Evolutionary conservation across 2,797 vertebrate species (phyloP).

Genomic region (Poecilia wingei): DNA sequence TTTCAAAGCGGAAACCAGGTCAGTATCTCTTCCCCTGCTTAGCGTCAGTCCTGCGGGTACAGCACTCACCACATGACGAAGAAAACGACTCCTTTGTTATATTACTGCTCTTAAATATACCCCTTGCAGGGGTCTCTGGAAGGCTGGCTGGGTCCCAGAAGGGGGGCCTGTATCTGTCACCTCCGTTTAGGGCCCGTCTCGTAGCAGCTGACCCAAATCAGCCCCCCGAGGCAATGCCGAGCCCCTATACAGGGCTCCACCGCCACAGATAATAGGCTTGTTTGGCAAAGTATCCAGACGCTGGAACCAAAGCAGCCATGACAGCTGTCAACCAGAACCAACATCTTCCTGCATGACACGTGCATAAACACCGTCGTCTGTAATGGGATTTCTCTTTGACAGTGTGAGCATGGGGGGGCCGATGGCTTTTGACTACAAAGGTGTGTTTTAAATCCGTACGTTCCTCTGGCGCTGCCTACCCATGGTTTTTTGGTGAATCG

Average conservation of each 20-base stretch:
- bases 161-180: conserved; percentile 73
- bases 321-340: conserved; percentile 80
- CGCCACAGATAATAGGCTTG: conserved; percentile 66
- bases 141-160: conserved; percentile 53
- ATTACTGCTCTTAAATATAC: conserved; percentile 36
- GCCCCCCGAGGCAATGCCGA: conserved; percentile 40
- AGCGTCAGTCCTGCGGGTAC: conserved; percentile 17
- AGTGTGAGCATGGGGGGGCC: background rate
- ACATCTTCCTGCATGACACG: conserved; percentile 50
- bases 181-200: conserved; percentile 71
- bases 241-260: conserved; percentile 33
- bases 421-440: conserved; percentile 9
- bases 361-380: conserved; percentile 4
- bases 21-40: conserved; percentile 11
- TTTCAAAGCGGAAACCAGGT: conserved; percentile 30
- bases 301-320: conserved; percentile 71
- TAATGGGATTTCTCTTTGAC: background rate
- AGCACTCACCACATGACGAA: conserved; percentile 27
- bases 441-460: conserved; percentile 21
- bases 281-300: conserved; percentile 76
- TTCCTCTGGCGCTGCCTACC: conserved; percentile 34
- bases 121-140: conserved; percentile 46
- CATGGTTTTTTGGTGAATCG: conserved; percentile 39
- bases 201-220: conserved; percentile 74
- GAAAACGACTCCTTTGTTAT: conserved; percentile 52